Percentiles rank a stretch among this genome's conserved stretches.
Evolutionary conservation across 1,140 invertebrate species (phyloP).

Genomic region (Drosophila eugracilis): DNA sequence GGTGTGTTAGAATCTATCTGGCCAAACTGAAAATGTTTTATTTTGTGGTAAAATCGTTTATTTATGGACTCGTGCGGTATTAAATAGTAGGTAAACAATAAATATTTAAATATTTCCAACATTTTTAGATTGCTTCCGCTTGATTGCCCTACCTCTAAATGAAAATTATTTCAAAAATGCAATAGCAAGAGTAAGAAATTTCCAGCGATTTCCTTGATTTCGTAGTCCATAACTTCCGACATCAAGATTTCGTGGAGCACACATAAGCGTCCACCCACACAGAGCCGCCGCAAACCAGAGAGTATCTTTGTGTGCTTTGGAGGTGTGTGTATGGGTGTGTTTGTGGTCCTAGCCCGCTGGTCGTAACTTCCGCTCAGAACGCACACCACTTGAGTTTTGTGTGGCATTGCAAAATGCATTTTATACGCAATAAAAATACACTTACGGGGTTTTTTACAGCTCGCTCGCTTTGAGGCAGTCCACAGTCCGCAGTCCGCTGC

Average conservation of each 20-base stretch:
- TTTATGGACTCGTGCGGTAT: not conserved
- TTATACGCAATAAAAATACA: conserved; percentile 83
- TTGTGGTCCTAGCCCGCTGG: conserved; percentile 46
- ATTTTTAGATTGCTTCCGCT: conserved; percentile 11
- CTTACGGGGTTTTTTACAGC: conserved; percentile 75
- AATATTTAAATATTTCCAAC: conserved; percentile 11
- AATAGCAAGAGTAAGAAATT: conserved; percentile 13
- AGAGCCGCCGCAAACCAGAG: not conserved
- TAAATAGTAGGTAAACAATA: not conserved
- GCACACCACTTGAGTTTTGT: conserved; percentile 75
- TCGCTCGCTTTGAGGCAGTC: conserved; percentile 38
- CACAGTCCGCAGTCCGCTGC: conserved; percentile 4
- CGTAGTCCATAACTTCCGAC: conserved; percentile 67
- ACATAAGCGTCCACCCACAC: conserved; percentile 24
- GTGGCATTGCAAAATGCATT: conserved; percentile 82
- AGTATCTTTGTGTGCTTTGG: not conserved
- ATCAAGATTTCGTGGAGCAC: conserved; percentile 36
- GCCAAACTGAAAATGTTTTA: not conserved
- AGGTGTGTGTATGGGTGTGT: conserved; percentile 14
- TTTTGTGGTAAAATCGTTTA: not conserved
- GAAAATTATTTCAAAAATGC: conserved; percentile 27
- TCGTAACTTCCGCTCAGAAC: conserved; percentile 76
- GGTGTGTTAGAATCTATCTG: no score
- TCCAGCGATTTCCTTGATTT: conserved; percentile 28
- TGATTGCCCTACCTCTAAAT: conserved; percentile 16